phyloP scores from a whole-genome alignment of 2,113 vertebrate genomes.

The Ictidomys tridecemlineatus region DNA sequence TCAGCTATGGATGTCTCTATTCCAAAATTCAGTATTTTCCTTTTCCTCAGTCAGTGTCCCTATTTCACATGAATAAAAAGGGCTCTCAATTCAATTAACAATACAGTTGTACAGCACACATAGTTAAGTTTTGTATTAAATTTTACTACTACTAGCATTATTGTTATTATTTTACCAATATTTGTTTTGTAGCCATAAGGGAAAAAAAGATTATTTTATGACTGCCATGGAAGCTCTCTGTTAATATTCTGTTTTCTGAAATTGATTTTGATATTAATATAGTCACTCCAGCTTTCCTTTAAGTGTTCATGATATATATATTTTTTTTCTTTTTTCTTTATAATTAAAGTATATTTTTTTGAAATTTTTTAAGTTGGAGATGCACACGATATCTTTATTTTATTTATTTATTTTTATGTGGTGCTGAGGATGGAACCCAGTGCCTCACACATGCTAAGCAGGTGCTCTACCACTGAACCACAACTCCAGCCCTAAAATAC shows the following conservation, averaged over 20 bases:
- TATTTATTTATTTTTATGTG: no score
- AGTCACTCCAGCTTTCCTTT: not conserved
- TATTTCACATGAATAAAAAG: conserved; percentile 14
- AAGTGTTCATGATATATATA: not conserved
- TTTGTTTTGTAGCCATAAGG: not conserved
- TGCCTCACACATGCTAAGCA: no score
- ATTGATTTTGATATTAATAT: not conserved
- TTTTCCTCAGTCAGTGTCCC: not conserved
- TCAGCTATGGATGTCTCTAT: not conserved
- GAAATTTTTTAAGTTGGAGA: no score
- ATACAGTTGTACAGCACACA: conserved; percentile 1
- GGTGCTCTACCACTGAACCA: no score
- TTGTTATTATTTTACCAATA: not conserved
- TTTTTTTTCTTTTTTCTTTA: not conserved
- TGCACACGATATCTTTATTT: no score
- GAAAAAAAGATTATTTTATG: not conserved
- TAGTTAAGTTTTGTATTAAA: conserved; percentile 12
- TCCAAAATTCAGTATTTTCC: not conserved
- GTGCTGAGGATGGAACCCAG: no score
- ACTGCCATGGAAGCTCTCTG: not conserved
- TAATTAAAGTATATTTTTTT: not conserved
- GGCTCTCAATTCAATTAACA: not conserved
- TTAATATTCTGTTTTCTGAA: conserved; percentile 9
- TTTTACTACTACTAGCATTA: not conserved
- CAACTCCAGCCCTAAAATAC: not conserved